phyloP scores from a whole-genome alignment of 2,888 invertebrate species.

The Harmothoe impar region DNA sequence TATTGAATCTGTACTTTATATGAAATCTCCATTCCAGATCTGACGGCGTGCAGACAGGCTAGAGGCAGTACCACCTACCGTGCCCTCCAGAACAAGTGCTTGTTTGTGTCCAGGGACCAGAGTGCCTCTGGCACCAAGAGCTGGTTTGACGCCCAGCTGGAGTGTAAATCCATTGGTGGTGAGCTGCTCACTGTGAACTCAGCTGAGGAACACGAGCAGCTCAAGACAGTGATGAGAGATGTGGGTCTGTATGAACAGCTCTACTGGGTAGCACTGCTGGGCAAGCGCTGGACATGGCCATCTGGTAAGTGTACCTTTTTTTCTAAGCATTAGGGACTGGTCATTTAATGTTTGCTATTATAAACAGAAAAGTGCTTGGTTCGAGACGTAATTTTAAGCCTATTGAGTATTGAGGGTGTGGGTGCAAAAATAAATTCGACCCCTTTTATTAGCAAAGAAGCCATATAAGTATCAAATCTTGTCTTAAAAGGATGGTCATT shows the following conservation, averaged over 20 bases:
- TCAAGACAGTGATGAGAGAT: neutral
- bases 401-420: no score
- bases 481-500: no score
- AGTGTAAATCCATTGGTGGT: neutral
- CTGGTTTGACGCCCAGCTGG: neutral
- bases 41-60: no score
- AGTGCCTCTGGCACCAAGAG: neutral
- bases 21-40: no score
- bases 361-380: neutral
- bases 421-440: no score
- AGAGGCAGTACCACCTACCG: no score
- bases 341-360: neutral
- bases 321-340: no score
- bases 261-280: conserved; percentile 40
- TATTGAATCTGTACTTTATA: no score
- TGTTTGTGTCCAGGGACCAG: neutral
- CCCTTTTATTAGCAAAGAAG: no score
- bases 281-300: neutral
- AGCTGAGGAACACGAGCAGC: neutral
- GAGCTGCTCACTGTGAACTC: neutral
- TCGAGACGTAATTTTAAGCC: no score
- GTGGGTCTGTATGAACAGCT: neutral
- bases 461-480: no score
- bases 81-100: neutral
- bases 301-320: conserved; percentile 56